A percentile compares a stretch with the other conserved stretches of the same genome.
Conservation (phyloP, 1,140 invertebrate genomes). For the Euura saliciscinereae region DNA sequence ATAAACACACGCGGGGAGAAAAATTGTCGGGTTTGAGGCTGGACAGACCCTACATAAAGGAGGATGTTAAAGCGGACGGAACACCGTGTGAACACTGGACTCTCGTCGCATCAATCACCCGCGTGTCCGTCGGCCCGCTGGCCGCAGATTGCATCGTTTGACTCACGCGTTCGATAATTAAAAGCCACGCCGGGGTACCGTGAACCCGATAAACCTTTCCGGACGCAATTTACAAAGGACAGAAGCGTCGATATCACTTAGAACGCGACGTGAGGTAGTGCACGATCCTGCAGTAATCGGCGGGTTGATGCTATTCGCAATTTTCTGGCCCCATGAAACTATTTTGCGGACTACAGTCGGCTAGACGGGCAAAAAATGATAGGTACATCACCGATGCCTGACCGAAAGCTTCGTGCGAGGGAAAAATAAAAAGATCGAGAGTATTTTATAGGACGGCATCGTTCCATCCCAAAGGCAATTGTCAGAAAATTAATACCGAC, state of each 20-base stretch:
- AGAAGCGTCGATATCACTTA: too few relatives aligned
- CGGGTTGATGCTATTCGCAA: too few relatives aligned
- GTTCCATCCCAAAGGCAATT: conserved; percentile 1
- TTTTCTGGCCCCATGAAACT: too few relatives aligned
- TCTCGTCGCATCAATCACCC: conserved; percentile 29
- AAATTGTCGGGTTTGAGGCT: neutral
- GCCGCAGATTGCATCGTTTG: neutral
- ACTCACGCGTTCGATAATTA: neutral
- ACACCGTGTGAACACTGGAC: conserved; percentile 27
- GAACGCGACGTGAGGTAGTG: too few relatives aligned
- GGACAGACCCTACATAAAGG: neutral
- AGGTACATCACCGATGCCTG: neutral
- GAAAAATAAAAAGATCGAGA: neutral
- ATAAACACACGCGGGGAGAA: neutral
- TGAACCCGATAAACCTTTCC: too few relatives aligned
- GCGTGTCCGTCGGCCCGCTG: neutral
- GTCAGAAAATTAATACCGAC: conserved; percentile 26
- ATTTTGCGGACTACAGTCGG: neutral
- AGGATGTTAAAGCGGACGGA: conserved; percentile 26
- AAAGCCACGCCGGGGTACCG: neutral
- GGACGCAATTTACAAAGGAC: too few relatives aligned
- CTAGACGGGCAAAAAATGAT: neutral
- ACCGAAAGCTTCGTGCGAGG: neutral
- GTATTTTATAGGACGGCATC: neutral
- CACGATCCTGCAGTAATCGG: too few relatives aligned